phyloP scores from a whole-genome alignment of 2,113 vertebrate species.

The Artemisiospiza belli region DNA sequence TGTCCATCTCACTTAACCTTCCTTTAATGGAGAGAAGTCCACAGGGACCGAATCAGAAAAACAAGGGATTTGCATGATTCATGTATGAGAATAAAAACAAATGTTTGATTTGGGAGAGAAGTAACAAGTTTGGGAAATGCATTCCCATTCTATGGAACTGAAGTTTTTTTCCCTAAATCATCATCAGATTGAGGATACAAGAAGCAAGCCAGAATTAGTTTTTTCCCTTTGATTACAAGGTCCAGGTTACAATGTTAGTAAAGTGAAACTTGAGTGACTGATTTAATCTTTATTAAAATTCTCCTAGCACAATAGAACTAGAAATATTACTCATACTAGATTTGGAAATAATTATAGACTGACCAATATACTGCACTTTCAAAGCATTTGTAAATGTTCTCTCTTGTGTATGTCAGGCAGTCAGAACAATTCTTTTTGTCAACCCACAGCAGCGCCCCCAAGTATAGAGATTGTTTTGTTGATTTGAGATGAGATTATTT shows the following conservation, averaged over 20 bases:
- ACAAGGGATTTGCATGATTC: neutral
- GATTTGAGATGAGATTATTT: neutral
- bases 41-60: neutral
- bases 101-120: neutral
- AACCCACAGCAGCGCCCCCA: neutral
- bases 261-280: neutral
- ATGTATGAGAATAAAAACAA: neutral
- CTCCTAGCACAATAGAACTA: neutral
- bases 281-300: neutral
- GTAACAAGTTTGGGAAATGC: slow-evolving; percentile 17
- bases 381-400: neutral
- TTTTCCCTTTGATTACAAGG: slow-evolving; percentile 1
- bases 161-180: neutral
- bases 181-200: neutral
- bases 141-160: neutral
- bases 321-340: neutral
- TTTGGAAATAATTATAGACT: neutral
- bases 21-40: neutral
- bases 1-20: slow-evolving; percentile 2
- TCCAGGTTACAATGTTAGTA: neutral
- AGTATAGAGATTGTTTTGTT: neutral
- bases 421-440: neutral
- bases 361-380: neutral
- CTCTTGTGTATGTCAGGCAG: neutral
- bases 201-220: neutral